Base-by-base conservation (phyloP, 2,888 invertebrate species). In the Himalopsyche kuldschensis region DNA sequence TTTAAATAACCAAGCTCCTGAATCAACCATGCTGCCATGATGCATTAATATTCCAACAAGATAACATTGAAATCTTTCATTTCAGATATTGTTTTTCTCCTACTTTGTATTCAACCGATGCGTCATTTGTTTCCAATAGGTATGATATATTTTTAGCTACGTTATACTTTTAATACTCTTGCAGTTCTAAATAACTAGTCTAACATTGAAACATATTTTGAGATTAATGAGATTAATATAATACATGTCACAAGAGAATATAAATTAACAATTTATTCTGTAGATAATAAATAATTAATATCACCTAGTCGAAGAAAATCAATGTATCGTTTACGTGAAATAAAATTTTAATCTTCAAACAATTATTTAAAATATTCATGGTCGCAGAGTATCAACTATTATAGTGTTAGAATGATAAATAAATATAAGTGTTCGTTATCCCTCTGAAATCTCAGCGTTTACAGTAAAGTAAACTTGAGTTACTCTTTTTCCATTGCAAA, bases 51-150 rank as follows among this genome's bases (percentile, higher is more conserved):
- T 85, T 85, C 81, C 30, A 41, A 20, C 24, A 27, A 79, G 83
- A 82, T 82, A 81, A 82, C 79, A 79, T 79, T 75, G 82, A 79
- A 85, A 81, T 82, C 84, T 82, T 82, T 85, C 82, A 84, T 83
- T 85, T 84, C 79, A 75, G 84, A 82, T 84, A 82, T 85, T 85
- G 85, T 85, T 85, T 85, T 78, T 80, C 46, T 80, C 31, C 82
- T 85, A 78, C 78, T 85, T 84, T 77, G 84, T 85, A 85, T 85
- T 85, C 85, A 84, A 80, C 84, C 84, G 84, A 82, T 84, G 84
- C 84, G 80, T 79, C 27, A 27, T 63, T 79, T 27, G n/a, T 75
- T 24, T 27, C 24, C 27, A 63, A 63, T 63, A 63, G 27, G 24
- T 24, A 63, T n/a, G 10, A 24, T 20, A 63, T 63, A 27, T 8